A percentile compares a stretch with the other conserved stretches of the same genome.
Evolutionary conservation across 2,113 vertebrate genomes (phyloP).

Genomic region (Lasiurus cinereus): DNA sequence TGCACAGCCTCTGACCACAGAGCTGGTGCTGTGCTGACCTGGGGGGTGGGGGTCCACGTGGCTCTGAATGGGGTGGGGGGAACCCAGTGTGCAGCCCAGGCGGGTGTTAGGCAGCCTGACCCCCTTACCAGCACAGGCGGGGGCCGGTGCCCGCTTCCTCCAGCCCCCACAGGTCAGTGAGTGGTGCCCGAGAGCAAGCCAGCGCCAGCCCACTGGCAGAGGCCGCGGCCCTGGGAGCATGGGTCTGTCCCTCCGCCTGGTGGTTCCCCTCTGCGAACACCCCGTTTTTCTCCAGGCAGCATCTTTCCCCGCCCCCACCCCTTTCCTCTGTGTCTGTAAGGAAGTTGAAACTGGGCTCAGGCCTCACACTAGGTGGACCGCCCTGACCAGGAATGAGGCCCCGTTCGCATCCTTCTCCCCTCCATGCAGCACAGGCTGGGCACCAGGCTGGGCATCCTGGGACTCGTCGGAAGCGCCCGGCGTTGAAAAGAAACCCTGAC

Average conservation of each 20-base stretch:
- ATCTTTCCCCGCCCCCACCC: neutral
- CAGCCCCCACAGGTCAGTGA: neutral
- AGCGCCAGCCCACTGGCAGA: neutral
- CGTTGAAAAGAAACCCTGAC: neutral
- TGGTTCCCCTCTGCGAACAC: neutral
- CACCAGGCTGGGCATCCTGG: accelerated
- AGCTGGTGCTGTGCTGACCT: neutral
- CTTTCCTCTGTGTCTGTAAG: neutral
- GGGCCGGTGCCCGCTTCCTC: neutral
- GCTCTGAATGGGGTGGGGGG: neutral
- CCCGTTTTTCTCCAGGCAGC: neutral
- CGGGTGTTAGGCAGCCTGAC: neutral
- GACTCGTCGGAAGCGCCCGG: neutral
- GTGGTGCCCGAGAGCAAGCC: neutral
- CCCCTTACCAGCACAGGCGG: neutral
- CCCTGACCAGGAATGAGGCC: neutral
- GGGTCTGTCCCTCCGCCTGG: accelerated
- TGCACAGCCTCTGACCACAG: accelerated
- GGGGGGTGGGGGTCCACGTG: neutral
- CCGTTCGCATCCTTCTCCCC: neutral
- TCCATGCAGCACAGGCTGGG: accelerated
- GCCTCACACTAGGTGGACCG: accelerated
- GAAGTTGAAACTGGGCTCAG: neutral
- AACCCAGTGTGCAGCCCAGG: neutral
- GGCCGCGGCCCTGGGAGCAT: neutral